Conservation (phyloP, 1,140 invertebrate genomes). For the Galleria mellonella region DNA sequence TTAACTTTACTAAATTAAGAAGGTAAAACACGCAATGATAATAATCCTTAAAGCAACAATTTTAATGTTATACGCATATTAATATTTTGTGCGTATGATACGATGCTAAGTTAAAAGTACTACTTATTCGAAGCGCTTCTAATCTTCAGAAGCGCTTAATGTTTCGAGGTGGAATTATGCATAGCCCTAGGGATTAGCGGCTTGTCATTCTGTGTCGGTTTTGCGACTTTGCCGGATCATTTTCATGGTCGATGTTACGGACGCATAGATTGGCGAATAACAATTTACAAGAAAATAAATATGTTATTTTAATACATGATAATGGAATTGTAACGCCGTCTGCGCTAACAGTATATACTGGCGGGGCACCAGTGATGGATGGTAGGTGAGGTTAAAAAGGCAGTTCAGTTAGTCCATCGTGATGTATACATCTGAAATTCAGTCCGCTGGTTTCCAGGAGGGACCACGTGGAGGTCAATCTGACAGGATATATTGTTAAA, state of each 20-base stretch:
- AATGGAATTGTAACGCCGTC: too few species aligned
- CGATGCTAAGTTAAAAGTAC: slow-evolving; percentile 23
- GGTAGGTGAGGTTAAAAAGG: too few species aligned
- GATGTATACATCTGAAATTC: too few species aligned
- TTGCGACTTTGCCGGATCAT: slow-evolving; percentile 43
- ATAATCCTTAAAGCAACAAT: background rate
- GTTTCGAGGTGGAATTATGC: slow-evolving; percentile 59
- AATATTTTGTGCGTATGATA: slow-evolving; percentile 13
- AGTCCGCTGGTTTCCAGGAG: too few species aligned
- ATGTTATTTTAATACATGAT: too few species aligned
- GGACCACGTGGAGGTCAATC: too few species aligned
- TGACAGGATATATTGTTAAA: too few species aligned
- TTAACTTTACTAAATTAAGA: too few species aligned
- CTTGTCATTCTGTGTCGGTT: slow-evolving; percentile 47
- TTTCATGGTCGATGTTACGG: slow-evolving; percentile 32
- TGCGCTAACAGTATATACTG: too few species aligned
- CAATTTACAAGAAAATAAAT: background rate
- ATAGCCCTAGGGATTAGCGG: slow-evolving; percentile 59
- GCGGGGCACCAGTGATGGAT: too few species aligned
- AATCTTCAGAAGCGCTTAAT: slow-evolving; percentile 54
- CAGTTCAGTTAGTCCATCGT: too few species aligned
- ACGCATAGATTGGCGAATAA: slow-evolving; percentile 15
- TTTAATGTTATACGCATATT: slow-evolving; percentile 7
- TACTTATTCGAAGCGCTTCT: slow-evolving; percentile 49
- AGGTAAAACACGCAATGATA: too few species aligned